Conservation (phyloP, 2,888 invertebrate genomes). For the Dolichopus griseipennis region DNA sequence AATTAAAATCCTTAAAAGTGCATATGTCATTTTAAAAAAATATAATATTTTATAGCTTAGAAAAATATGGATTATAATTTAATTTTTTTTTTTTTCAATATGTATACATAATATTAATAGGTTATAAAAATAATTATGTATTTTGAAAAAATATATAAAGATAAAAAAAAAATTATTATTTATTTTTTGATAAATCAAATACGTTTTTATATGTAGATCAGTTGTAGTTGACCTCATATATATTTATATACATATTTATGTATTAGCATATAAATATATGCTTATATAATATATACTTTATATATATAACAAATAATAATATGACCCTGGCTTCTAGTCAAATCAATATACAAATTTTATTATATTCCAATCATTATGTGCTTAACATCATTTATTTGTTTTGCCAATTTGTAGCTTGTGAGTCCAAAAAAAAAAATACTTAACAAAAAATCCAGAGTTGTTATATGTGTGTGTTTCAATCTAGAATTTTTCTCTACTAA, state of each 20-base stretch:
- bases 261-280: not conserved
- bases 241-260: not conserved
- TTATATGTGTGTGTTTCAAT: constrained; percentile 4
- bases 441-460: constrained; percentile 1
- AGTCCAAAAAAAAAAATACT: not conserved
- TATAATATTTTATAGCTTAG: not conserved
- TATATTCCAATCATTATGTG: constrained; percentile 3
- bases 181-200: not conserved
- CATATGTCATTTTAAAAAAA: not conserved
- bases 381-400: constrained; percentile 6
- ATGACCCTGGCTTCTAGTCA: constrained; percentile 6
- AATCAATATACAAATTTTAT: not conserved
- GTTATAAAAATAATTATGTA: not conserved
- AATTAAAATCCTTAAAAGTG: too few species aligned
- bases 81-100: not conserved
- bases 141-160: not conserved
- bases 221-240: constrained; percentile 1
- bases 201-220: not conserved
- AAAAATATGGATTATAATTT: not conserved
- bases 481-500: constrained; percentile 6
- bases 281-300: not conserved
- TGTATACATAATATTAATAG: not conserved
- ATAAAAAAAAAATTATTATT: not conserved
- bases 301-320: not conserved
- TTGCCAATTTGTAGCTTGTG: constrained; percentile 6